phyloP scores from a whole-genome alignment of 2,113 vertebrate genomes.

The Brachyistius frenatus region DNA sequence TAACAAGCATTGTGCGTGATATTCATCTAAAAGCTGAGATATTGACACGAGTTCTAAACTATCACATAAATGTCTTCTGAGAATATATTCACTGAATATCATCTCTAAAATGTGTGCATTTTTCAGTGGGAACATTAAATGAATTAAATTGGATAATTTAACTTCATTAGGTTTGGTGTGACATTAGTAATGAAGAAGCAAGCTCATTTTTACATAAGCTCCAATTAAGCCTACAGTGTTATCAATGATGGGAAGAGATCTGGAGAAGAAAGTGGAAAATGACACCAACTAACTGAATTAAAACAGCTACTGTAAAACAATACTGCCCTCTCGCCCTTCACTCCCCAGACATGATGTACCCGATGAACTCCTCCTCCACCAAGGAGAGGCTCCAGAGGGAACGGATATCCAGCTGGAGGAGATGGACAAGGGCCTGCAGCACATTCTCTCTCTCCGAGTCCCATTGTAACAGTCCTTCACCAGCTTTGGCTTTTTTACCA shows the following conservation, averaged over 20 bases:
- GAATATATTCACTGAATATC: background rate
- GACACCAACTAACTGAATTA: constrained; percentile 15
- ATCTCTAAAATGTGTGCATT: background rate
- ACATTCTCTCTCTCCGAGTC: constrained; percentile 88
- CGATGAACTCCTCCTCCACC: constrained; percentile 95
- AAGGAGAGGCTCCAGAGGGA: constrained; percentile 90
- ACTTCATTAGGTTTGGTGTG: background rate
- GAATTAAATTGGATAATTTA: background rate
- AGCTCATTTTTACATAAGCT: background rate
- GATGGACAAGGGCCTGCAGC: constrained; percentile 87
- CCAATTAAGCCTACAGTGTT: constrained; percentile 5
- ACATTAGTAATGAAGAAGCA: background rate
- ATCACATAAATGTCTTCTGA: background rate
- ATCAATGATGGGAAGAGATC: constrained; percentile 8
- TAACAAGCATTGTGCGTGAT: no score
- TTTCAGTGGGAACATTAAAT: background rate
- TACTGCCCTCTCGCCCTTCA: no score
- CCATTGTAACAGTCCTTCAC: constrained; percentile 86
- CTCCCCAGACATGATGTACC: constrained; percentile 73
- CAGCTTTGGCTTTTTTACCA: constrained; percentile 86
- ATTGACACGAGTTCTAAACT: background rate
- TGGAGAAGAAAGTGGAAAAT: background rate
- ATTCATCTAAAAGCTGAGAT: no score
- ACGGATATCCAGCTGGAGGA: constrained; percentile 92
- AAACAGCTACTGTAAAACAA: background rate